These are phyloP conservation scores for Aphelinus atriplicis DNA, from an alignment of 1,140 invertebrate genomes.

Conservation along the genomic window DNA sequence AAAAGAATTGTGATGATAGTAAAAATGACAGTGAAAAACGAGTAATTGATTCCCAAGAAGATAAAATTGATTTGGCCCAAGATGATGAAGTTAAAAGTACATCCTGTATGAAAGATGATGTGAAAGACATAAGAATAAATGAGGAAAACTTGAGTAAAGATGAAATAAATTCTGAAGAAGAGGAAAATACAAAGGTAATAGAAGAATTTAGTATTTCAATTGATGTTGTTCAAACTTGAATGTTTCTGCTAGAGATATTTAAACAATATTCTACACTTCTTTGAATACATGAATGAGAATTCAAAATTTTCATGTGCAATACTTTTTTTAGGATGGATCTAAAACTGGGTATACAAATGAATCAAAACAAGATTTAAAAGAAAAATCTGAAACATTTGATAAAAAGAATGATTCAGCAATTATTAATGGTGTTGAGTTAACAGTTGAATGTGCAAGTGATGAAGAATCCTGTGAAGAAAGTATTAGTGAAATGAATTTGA, in stretches of 20 bases:
- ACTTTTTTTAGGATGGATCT: background rate
- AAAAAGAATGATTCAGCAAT: conserved; percentile 45
- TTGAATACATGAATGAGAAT: background rate
- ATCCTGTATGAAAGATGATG: too few species aligned
- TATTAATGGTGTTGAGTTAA: conserved; percentile 58
- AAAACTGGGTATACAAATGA: background rate
- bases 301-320: background rate
- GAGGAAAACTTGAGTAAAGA: background rate
- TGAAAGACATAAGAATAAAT: too few species aligned
- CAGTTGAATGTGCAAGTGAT: conserved; percentile 62
- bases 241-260: too few species aligned
- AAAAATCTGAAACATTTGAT: background rate
- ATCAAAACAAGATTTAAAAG: conserved; percentile 7
- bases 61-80: background rate
- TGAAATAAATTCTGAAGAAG: background rate
- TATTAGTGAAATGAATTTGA: conserved; percentile 47
- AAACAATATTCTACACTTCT: too few species aligned
- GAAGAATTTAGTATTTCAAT: background rate
- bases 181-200: background rate
- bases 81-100: too few species aligned
- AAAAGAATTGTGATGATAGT: background rate
- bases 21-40: background rate
- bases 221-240: too few species aligned
- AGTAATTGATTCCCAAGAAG: background rate
- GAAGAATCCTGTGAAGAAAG: conserved; percentile 56